Conservation (phyloP, 2,113 vertebrate species). For the Notothenia coriiceps region DNA sequence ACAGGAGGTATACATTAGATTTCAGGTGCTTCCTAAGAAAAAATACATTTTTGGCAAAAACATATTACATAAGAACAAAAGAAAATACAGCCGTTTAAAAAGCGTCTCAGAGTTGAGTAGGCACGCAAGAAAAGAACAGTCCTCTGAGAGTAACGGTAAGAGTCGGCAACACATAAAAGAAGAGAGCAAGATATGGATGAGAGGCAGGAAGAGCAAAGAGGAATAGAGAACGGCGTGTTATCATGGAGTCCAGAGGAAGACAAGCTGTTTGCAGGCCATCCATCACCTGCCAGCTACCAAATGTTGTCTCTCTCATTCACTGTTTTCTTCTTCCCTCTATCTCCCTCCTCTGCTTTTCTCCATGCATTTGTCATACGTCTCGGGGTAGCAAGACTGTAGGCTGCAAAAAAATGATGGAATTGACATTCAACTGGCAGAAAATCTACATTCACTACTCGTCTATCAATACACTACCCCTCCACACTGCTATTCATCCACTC, state of each 20-base stretch:
- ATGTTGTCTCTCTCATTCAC: slow-evolving; percentile 53
- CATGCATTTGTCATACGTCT: slow-evolving; percentile 55
- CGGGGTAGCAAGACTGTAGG: slow-evolving; percentile 38
- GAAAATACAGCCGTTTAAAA: slow-evolving; percentile 41
- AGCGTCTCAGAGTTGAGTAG: slow-evolving; percentile 12
- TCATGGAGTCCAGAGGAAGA: slow-evolving; percentile 69
- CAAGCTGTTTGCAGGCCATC: slow-evolving; percentile 67
- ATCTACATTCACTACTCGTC: slow-evolving; percentile 64
- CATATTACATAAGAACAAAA: slow-evolving; percentile 24
- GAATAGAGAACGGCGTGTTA: slow-evolving; percentile 58
- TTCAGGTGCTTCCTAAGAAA: slow-evolving; percentile 43
- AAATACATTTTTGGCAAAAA: slow-evolving; percentile 45
- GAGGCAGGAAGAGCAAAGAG: slow-evolving; percentile 25
- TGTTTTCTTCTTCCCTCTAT: slow-evolving; percentile 30
- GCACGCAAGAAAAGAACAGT: slow-evolving; percentile 21
- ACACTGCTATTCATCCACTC: slow-evolving; percentile 35
- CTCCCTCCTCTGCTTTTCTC: slow-evolving; percentile 25
- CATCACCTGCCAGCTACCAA: slow-evolving; percentile 66
- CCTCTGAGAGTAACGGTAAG: slow-evolving; percentile 18
- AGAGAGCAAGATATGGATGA: slow-evolving; percentile 48
- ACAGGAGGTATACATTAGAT: slow-evolving; percentile 60
- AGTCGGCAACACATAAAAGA: slow-evolving; percentile 26
- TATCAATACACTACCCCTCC: slow-evolving; percentile 52
- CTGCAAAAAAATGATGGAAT: slow-evolving; percentile 52
- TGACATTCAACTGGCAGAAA: slow-evolving; percentile 62